Conservation (phyloP, 2,113 vertebrate species). For the Melospiza georgiana region DNA sequence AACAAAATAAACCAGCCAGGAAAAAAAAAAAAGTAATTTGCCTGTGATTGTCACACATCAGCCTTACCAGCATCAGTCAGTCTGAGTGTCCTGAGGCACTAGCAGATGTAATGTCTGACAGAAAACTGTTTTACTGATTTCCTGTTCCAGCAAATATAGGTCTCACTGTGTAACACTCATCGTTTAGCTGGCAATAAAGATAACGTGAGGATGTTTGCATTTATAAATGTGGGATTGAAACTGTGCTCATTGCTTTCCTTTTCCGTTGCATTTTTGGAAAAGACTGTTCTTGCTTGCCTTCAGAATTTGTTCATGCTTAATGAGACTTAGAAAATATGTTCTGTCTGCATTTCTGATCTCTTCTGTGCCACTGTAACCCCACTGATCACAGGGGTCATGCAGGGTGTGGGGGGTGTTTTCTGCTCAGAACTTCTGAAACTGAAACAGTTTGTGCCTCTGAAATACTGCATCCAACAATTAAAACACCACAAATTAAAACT, state of each 20-base stretch:
- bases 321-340: neutral
- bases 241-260: neutral
- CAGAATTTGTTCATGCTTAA: neutral
- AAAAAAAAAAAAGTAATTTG: conserved; percentile 66
- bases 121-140: conserved; percentile 24
- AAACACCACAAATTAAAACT: neutral
- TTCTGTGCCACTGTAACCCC: neutral
- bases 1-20: conserved; percentile 60
- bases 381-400: fast-evolving
- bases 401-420: neutral
- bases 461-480: neutral
- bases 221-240: neutral
- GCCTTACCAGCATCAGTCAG: conserved; percentile 18
- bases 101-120: conserved; percentile 52
- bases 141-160: conserved; percentile 30
- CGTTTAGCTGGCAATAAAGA: neutral
- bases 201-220: neutral
- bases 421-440: neutral
- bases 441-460: neutral
- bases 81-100: conserved; percentile 18
- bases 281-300: neutral
- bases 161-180: neutral
- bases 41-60: conserved; percentile 48
- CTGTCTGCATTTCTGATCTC: neutral
- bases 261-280: neutral